Evolutionary conservation across 2,797 vertebrate species (phyloP).

Genomic region (Rhynchotus rufescens): DNA sequence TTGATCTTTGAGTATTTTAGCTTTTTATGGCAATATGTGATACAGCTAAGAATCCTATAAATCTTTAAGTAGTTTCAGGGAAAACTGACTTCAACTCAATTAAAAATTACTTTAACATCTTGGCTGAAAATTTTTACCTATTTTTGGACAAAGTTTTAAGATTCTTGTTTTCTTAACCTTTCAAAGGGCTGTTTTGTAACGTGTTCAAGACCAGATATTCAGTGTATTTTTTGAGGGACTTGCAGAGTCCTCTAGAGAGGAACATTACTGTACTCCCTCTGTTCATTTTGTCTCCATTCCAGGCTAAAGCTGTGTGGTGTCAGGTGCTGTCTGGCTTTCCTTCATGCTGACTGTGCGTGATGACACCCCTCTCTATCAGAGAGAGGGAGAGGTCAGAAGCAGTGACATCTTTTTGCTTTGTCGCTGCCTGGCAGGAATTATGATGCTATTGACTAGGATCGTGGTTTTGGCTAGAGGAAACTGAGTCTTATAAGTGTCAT

Average conservation of each 20-base stretch:
- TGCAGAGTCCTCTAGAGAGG: not conserved
- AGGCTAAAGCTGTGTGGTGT: not conserved
- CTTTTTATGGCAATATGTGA: slow-evolving; percentile 19
- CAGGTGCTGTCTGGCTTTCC: slow-evolving; percentile 3
- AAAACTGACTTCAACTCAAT: slow-evolving; percentile 36
- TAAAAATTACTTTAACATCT: slow-evolving; percentile 1
- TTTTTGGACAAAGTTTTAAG: not conserved
- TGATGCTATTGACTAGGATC: not conserved
- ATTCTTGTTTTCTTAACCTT: not conserved
- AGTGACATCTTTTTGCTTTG: slow-evolving; percentile 20
- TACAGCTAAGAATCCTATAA: slow-evolving; percentile 48
- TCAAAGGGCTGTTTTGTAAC: not conserved
- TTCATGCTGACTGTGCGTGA: not conserved
- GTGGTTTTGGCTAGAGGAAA: slow-evolving; percentile 9
- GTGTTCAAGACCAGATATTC: slow-evolving; percentile 5
- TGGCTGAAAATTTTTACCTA: not conserved
- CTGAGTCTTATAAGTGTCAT: not conserved
- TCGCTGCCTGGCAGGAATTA: slow-evolving; percentile 36
- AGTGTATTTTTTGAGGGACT: not conserved
- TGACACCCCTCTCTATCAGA: slow-evolving; percentile 41
- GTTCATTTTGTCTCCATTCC: not conserved
- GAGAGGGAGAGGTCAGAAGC: not conserved
- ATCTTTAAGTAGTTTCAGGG: not conserved
- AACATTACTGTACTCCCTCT: not conserved
- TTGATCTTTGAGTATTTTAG: slow-evolving; percentile 17